Base-by-base conservation (phyloP, 1,140 invertebrate genomes). In the Drosophila willistoni region DNA sequence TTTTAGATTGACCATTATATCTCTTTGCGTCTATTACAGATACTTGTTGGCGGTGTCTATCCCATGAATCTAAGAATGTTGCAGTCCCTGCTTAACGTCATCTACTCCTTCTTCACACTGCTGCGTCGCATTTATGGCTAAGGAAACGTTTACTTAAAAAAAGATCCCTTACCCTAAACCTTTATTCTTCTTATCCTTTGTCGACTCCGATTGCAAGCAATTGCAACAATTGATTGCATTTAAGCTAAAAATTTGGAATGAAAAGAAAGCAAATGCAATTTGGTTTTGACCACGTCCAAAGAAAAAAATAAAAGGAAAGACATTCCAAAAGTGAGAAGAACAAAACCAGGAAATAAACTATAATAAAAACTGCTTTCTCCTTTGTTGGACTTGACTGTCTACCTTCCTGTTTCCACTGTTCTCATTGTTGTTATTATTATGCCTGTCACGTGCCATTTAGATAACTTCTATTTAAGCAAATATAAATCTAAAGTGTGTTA, bases 401-500 rank as follows among this genome's bases (percentile, higher is more conserved):
- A 29, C 7, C 44, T 44, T 36, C n/a, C 47, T 33, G 12, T n/a
- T 6, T 42, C 51, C 7, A n/a, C 17, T 44, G 47, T 13, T 68
- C 39, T 54, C 56, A 61, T 33, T 64, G 69, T 42, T 39, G 36
- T 62, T 68, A 54, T 69, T 59, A 22, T 54, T 75, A 87, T 89
- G 84, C 83, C 51, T 47, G 73, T 73, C 83, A 87, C 83, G 83
- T 87, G 70, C 77, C 85, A 74, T 71, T 83, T 62, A 83, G 84
- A 87, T 87, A 87, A 89, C 77, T 87, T 87, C 83, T 89, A 87
- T 87, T 87, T 87, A 87, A 87, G 83, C 83, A 87, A 87, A 87
- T 87, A 87, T 87, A 87, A 87, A 87, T 87, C 83, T 87, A 89
- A 87, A 87, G 83, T 87, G 83, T 87, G 83, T 81, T 89, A 87